Evolutionary conservation across 2,888 invertebrate species (phyloP), one percentile per base, ranked within the genome.

Genomic region (Napeogenes inachia): DNA sequence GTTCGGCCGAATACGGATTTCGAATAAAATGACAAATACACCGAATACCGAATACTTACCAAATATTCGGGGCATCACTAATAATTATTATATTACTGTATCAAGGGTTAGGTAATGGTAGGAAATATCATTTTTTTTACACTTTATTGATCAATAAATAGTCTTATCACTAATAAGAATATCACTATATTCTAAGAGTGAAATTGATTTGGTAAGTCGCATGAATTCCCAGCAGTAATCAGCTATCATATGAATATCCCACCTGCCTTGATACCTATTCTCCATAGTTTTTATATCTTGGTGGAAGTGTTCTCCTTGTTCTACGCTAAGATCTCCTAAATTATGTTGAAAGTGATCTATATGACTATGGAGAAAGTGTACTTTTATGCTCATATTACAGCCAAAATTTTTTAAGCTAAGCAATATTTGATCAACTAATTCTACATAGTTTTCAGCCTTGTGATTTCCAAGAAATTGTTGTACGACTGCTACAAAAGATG

Each of bases 201-300:
- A 59, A 38, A n/a, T 42, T 56, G 42, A 45, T 59, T 56, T 32
- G 62, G 58, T 32, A 56, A 45, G 56, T 59, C 59, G 58, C 58
- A 55, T 62, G 42, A 62, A 59, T 35, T 56, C 56, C 59, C 54
- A 63, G 57, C 60, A 63, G 12, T 63, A 60, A 57, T 63, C 60
- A 57, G 60, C 59, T 56, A 63, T 59, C 56, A 60, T 55, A 53
- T 63, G 53, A 42, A 54, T 45, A 35, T 62, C 46, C 60, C 60
- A 57, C 54, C 50, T 45, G 30, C 60, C 60, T 46, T 63, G 45
- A 54, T 53, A 63, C 54, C 59, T 21, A 55, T 56, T 56, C 59
- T 59, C 56, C 63, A 50, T 59, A 3, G 55, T 55, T 10, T 45
- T 3, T 55, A 55, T 59, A 45, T 59, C 56, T 45, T 59, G 42